Conservation (phyloP, 2,113 vertebrate genomes). For the Benitochromis conjunctus region DNA sequence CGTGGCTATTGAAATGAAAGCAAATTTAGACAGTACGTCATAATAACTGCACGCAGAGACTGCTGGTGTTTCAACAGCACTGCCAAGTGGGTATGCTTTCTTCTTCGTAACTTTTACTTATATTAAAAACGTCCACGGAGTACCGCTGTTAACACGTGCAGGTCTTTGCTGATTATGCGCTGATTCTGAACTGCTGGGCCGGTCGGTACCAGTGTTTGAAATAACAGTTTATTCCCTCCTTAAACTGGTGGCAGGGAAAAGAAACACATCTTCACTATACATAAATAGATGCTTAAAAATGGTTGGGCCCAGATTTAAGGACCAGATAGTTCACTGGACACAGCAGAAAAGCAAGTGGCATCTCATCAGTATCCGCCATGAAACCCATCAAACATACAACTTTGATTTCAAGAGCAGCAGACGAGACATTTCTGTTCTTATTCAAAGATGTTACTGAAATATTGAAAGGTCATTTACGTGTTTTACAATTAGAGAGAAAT, state of each 20-base stretch:
- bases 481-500: not conserved
- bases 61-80: not conserved
- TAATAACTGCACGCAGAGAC: not conserved
- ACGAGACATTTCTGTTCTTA: not conserved
- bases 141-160: not conserved
- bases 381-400: not conserved
- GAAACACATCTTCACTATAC: not conserved
- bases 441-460: not conserved
- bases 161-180: not conserved
- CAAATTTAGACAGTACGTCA: not conserved
- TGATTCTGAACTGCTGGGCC: not conserved
- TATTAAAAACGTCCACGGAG: not conserved
- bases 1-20: not conserved
- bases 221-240: not conserved
- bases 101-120: not conserved
- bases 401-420: not conserved
- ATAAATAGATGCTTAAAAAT: not conserved
- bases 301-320: not conserved
- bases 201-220: not conserved
- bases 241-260: not conserved
- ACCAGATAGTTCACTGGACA: not conserved
- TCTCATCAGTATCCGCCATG: not conserved
- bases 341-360: not conserved
- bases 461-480: not conserved
- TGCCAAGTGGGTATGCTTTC: not conserved